Evolutionary conservation across 53 echinoderm and acorn worm genomes (phyloP), one percentile per base, ranked within the genome.

Genomic region (Actinopyga echinites): DNA sequence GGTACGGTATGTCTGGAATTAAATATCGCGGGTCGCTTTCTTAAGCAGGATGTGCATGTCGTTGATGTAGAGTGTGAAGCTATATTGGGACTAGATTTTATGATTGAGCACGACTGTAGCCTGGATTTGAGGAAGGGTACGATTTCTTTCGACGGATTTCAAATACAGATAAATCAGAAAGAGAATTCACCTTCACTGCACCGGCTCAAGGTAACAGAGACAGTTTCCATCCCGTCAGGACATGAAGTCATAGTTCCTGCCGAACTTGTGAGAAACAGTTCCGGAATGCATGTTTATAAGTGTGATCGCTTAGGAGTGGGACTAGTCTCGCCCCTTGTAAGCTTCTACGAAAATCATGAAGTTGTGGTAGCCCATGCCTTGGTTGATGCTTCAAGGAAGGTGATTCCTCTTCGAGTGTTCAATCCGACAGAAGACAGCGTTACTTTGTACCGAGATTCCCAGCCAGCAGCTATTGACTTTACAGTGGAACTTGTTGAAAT

Each of bases 351-450:
- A 30, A 66, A 3, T 23, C 66, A 66, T 66, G 66, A 66, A 20
- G 64, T 66, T 19, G 34, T 29, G 17, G 34, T 66, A 66, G 66
- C 66, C 11, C 32, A 66, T 66, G 66, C 28, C 21, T 5, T 66
- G 29, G 66, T 66, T 20, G 66, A 66, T 29, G 6, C 6, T 32
- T 29, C 34, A 17, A 66, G 28, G 66, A 3, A 26, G 34, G 34
- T 66, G 17, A 66, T 66, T 20, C 66, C 66, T 8, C 29, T 66
- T 29, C 66, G 66, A 28, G 34, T 66, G 5, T 66, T 66, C 66
- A 32, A 66, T 25, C 66, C 66, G 30, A 66, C 66, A 32, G 34
- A 66, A 66, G 32, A 19, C 19, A 66, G 28, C 66, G 4, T 66
- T 6, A 32, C 66, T 19, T 20, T 66, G 30, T 66, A 20, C 66